A percentile compares a stretch with the other conserved stretches of the same genome.
These are phyloP conservation scores for Tinea pellionella DNA, from an alignment of 2,888 invertebrate species.

Conservation along the genomic window DNA sequence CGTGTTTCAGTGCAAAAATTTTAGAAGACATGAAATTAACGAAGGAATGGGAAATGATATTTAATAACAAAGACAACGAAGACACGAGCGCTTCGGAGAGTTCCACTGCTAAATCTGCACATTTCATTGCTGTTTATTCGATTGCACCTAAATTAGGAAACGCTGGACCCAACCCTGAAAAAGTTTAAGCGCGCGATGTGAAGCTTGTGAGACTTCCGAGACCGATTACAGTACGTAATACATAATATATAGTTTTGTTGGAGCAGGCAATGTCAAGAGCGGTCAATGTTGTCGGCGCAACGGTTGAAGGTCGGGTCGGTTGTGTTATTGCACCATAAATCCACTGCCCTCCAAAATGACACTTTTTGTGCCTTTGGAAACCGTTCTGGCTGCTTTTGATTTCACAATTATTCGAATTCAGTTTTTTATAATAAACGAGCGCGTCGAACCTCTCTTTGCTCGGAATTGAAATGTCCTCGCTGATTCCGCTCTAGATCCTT, in stretches of 20 bases:
- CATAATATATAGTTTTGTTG: no score
- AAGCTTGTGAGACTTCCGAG: no score
- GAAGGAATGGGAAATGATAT: constrained; percentile 49
- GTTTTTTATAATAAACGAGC: not conserved
- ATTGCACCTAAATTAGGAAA: not conserved
- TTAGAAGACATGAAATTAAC: constrained; percentile 39
- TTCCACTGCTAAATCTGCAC: not conserved
- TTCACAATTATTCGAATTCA: not conserved
- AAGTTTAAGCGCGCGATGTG: not conserved
- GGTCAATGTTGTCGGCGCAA: no score
- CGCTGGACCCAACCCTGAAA: not conserved
- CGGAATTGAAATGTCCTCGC: no score
- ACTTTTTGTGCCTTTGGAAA: not conserved
- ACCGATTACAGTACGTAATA: no score
- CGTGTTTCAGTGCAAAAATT: constrained; percentile 33
- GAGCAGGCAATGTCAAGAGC: no score
- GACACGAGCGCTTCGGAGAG: constrained; percentile 15
- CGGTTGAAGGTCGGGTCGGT: not conserved
- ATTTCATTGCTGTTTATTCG: not conserved
- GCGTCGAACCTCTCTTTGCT: not conserved
- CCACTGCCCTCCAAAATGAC: not conserved
- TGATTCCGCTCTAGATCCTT: no score
- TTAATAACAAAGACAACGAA: constrained; percentile 27
- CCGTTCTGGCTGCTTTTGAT: not conserved
- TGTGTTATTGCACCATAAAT: not conserved